Base-by-base conservation (phyloP, 2,113 vertebrate species). In the Semicossyphus pulcher region DNA sequence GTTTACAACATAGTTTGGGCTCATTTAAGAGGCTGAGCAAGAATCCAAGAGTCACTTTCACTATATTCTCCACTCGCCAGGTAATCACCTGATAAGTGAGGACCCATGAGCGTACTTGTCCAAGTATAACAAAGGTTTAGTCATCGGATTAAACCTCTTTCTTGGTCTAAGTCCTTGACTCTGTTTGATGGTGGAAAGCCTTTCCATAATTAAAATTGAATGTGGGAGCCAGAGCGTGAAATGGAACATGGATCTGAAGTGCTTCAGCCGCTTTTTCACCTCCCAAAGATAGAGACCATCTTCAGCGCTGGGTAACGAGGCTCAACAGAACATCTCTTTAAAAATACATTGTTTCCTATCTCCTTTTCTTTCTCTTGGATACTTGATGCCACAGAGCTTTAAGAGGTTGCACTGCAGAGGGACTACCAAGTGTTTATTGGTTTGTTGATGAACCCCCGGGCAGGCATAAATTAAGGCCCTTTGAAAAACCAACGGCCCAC, bases 161-260 rank as follows among this genome's bases (percentile, higher is more conserved):
- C 31, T n/a, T 18, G 37, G 64, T 74, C 53, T 41, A 29, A 75
- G 56, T 73, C 51, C 65, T 41, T 44, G 45, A 66, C 58, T 76
- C 49, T 71, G 74, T 42, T 42, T 48, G 52, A 68, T 34, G 49
- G 54, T 9, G 58, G 56, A 67, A 60, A 66, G 26, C 16, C 18
- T 78, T 75, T 59, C 61, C 67, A 76, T 74, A 80, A 86, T 92
- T 90, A 86, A 90, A 88, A 80, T 69, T 87, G 83, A 87, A 91
- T 75, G 82, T 31, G 49, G 68, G 73, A 80, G 74, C 57, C 72
- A 41, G 83, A 88, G 83, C 81, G 37, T 90, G 85, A 90, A 87
- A 88, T 88, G 76, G 68, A 85, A 83, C 81, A 84, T 62, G 68
- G 70, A 32, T 75, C 63, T 80, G 72, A 83, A 84, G 76, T 59